A percentile compares a stretch with the other conserved stretches of the same genome.
phyloP scores from a whole-genome alignment of 2,888 invertebrate species.

The Thecocarcelia acutangulata region DNA sequence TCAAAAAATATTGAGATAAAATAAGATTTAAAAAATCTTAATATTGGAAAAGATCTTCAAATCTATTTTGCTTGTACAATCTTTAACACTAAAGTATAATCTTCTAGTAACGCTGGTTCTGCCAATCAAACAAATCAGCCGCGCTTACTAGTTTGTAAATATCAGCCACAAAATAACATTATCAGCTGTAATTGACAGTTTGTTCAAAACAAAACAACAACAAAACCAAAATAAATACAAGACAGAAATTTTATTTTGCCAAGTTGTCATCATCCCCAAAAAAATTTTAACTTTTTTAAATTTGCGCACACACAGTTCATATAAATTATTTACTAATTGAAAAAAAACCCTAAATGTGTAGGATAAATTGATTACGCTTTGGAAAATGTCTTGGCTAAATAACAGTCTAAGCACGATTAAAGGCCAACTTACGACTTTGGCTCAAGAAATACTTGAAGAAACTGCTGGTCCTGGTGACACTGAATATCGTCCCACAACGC shows the following conservation, averaged over 20 bases:
- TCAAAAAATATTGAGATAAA: too few species aligned
- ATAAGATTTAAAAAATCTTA: too few species aligned
- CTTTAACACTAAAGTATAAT: too few species aligned
- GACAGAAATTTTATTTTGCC: constrained; percentile 73
- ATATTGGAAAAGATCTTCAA: too few species aligned
- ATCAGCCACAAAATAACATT: constrained; percentile 22
- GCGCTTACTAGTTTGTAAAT: not conserved
- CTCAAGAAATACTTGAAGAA: constrained; percentile 92
- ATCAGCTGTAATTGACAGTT: constrained; percentile 68
- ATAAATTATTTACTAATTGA: constrained; percentile 3
- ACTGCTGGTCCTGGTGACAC: constrained; percentile 82
- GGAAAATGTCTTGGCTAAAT: constrained; percentile 87
- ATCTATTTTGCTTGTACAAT: too few species aligned
- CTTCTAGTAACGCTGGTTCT: too few species aligned
- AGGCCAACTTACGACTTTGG: constrained; percentile 93
- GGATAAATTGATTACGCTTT: constrained; percentile 19
- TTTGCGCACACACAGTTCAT: not conserved
- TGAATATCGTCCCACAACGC: constrained; percentile 71
- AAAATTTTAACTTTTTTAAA: constrained; percentile 25
- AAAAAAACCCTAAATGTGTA: constrained; percentile 43
- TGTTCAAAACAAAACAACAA: constrained; percentile 40
- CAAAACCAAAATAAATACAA: constrained; percentile 70
- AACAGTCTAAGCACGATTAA: constrained; percentile 85
- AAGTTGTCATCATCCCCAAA: constrained; percentile 71
- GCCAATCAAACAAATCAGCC: too few species aligned